Conservation (phyloP, 2,797 vertebrate species). For the Rhincodon typus region DNA sequence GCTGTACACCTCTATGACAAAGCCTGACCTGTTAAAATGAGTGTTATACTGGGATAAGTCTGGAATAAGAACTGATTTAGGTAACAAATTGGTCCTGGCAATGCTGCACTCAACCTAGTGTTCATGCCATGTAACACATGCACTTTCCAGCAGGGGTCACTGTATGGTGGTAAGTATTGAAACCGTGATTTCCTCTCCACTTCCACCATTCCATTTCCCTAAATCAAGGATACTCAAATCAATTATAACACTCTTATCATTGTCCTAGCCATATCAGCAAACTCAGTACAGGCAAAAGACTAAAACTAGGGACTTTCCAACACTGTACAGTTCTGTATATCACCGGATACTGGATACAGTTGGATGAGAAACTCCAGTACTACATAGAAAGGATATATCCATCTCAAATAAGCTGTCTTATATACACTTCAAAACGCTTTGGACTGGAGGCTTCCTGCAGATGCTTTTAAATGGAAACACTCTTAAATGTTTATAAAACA, state of each 20-base stretch:
- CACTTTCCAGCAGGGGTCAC: neutral
- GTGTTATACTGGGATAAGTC: too few species aligned
- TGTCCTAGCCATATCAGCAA: neutral
- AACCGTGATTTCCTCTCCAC: neutral
- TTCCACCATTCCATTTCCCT: neutral
- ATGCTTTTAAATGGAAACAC: neutral
- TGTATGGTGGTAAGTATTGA: neutral
- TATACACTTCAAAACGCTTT: neutral
- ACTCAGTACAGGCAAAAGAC: neutral
- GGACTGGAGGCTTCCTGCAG: neutral
- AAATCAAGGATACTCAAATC: neutral
- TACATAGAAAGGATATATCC: neutral
- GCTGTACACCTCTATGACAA: too few species aligned
- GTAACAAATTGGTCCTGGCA: too few species aligned
- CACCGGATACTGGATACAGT: neutral
- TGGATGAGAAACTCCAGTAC: neutral
- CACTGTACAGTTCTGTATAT: neutral
- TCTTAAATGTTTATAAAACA: slow-evolving; percentile 6
- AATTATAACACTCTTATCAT: neutral
- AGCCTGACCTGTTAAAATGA: too few species aligned
- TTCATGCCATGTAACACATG: too few species aligned
- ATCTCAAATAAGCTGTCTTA: neutral
- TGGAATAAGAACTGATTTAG: neutral
- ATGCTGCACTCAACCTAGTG: too few species aligned
- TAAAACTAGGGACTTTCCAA: neutral